Conservation (phyloP, 1,140 invertebrate genomes). For the Drosophila miranda region DNA sequence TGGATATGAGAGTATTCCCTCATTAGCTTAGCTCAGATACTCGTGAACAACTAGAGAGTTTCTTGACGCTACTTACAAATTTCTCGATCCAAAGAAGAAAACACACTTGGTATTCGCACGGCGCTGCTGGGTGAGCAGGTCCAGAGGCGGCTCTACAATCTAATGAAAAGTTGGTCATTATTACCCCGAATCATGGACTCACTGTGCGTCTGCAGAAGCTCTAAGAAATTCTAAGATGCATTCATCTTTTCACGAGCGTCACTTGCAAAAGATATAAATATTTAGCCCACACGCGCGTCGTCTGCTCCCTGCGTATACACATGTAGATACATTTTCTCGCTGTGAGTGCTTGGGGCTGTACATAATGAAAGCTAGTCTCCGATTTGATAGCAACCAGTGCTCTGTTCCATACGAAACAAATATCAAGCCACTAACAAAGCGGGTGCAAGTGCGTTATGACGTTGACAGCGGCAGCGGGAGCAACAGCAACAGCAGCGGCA, state of each 20-base stretch:
- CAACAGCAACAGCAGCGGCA: slow-evolving; percentile 24
- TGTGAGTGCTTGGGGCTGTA: slow-evolving; percentile 15
- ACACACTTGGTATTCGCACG: slow-evolving; percentile 91
- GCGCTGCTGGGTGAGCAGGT: slow-evolving; percentile 85
- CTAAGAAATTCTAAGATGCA: neutral
- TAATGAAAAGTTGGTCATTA: slow-evolving; percentile 20
- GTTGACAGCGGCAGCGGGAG: slow-evolving; percentile 31
- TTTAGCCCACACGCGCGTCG: neutral
- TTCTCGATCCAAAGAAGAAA: slow-evolving; percentile 96
- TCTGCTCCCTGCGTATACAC: neutral
- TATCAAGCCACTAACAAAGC: slow-evolving; percentile 22
- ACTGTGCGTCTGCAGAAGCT: neutral
- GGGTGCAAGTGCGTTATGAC: slow-evolving; percentile 66
- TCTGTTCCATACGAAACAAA: slow-evolving; percentile 16
- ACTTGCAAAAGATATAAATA: no score
- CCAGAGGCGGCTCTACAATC: slow-evolving; percentile 89
- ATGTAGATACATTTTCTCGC: neutral
- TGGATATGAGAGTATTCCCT: neutral
- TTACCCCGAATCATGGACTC: neutral
- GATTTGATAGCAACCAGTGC: slow-evolving; percentile 24
- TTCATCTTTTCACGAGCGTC: neutral
- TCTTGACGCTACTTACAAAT: slow-evolving; percentile 89
- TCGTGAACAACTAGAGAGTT: neutral
- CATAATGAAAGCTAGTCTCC: slow-evolving; percentile 32
- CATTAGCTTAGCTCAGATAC: neutral